phyloP scores from a whole-genome alignment of 1,140 invertebrate genomes.

The Cecropterus lyciades region DNA sequence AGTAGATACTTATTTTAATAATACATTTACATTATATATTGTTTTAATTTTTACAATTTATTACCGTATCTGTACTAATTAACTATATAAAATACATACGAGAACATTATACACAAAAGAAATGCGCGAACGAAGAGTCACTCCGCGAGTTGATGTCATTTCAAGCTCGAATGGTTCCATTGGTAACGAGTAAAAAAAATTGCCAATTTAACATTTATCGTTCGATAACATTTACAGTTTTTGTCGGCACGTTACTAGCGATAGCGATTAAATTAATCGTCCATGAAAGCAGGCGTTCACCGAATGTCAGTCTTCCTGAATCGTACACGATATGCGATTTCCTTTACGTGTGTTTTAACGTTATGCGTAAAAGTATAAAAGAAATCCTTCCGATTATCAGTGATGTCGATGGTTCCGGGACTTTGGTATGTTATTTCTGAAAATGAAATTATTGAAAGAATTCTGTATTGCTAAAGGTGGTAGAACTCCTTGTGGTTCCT shows the following conservation, averaged over 20 bases:
- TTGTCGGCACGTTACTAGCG: conserved; percentile 9
- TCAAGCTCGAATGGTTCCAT: conserved; percentile 26
- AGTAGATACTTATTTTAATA: no score
- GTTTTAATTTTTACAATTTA: no score
- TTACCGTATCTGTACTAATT: not conserved
- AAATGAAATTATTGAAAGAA: no score
- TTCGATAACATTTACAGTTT: conserved; percentile 29
- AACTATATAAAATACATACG: not conserved
- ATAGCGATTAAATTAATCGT: conserved; percentile 36
- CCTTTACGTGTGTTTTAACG: conserved; percentile 15
- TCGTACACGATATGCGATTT: conserved; percentile 24
- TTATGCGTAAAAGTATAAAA: conserved; percentile 16
- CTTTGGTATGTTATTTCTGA: no score
- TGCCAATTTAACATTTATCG: conserved; percentile 35
- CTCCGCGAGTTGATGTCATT: conserved; percentile 29
- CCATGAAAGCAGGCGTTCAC: conserved; percentile 31
- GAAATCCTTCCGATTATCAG: conserved; percentile 19
- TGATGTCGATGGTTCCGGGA: not conserved
- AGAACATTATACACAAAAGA: conserved; percentile 2
- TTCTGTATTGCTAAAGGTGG: no score
- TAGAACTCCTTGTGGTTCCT: no score
- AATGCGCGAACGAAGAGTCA: conserved; percentile 17
- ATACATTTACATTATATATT: no score
- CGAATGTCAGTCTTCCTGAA: conserved; percentile 25
- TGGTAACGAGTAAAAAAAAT: conserved; percentile 27